Evolutionary conservation across 2,113 vertebrate genomes (phyloP).

Genomic region (Cepphus grylle): DNA sequence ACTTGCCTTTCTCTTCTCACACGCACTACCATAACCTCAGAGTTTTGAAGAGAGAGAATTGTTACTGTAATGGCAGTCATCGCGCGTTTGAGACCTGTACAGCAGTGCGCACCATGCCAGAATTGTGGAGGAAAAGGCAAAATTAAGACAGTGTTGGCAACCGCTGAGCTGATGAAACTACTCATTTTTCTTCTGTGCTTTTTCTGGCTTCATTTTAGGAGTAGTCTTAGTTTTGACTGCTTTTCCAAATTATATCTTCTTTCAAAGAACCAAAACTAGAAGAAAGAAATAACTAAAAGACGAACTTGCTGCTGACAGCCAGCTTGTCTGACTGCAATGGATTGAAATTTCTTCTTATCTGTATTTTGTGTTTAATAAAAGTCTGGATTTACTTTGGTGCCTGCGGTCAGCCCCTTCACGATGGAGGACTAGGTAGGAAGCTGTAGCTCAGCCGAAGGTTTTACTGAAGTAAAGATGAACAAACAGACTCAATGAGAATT

Average conservation of each 20-base stretch:
- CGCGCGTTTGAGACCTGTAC: rapidly evolving
- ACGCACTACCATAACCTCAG: rapidly evolving
- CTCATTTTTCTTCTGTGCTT: not conserved
- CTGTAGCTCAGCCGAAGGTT: not conserved
- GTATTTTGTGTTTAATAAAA: not conserved
- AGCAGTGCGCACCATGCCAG: rapidly evolving
- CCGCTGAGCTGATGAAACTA: not conserved
- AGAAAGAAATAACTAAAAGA: not conserved
- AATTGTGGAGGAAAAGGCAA: not conserved
- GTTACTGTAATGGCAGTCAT: not conserved
- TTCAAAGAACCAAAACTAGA: not conserved
- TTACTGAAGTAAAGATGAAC: not conserved
- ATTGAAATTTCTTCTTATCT: not conserved
- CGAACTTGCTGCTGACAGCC: not conserved
- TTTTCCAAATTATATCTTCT: not conserved
- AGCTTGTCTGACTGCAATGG: not conserved
- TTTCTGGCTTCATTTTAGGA: not conserved
- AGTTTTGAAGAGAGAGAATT: not conserved
- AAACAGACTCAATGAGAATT: not conserved
- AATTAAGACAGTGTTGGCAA: not conserved
- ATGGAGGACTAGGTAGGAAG: not conserved
- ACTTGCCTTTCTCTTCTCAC: not conserved
- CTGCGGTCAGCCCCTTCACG: not conserved
- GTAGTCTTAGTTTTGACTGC: not conserved
- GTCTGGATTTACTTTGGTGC: not conserved